Evolutionary conservation across 2,888 invertebrate genomes (phyloP).

Genomic region (Zonitis immaculata): DNA sequence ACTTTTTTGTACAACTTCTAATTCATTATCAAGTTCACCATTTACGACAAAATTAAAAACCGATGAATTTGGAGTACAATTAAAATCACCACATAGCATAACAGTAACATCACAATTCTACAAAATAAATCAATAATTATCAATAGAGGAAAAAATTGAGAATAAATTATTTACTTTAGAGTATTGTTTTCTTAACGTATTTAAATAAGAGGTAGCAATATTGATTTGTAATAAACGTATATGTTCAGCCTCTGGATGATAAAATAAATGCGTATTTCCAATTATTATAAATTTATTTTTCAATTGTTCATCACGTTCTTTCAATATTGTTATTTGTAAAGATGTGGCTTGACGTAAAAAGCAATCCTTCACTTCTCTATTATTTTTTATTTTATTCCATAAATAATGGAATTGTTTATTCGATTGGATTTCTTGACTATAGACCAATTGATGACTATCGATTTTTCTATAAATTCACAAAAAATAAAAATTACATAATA

Average conservation of each 20-base stretch:
- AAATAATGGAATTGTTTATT: constrained; percentile 53
- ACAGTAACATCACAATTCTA: constrained; percentile 55
- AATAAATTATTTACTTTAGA: neutral
- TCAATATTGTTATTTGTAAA: constrained; percentile 55
- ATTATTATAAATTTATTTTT: constrained; percentile 51
- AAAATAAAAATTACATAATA: too few species aligned
- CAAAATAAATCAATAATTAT: constrained; percentile 5
- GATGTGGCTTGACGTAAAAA: constrained; percentile 62
- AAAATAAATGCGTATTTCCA: constrained; percentile 86
- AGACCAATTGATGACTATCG: constrained; percentile 48
- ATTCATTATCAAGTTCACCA: constrained; percentile 58
- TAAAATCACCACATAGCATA: constrained; percentile 89
- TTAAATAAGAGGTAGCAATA: constrained; percentile 44
- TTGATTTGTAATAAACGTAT: constrained; percentile 68
- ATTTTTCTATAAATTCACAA: constrained; percentile 9
- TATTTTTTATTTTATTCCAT: constrained; percentile 56
- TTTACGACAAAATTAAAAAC: constrained; percentile 73
- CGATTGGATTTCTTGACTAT: constrained; percentile 55
- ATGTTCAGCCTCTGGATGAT: constrained; percentile 81
- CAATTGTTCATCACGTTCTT: constrained; percentile 44
- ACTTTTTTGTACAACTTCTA: constrained; percentile 77
- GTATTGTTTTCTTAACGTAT: constrained; percentile 50
- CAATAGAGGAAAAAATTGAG: neutral
- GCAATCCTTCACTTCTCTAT: constrained; percentile 52
- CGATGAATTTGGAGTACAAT: constrained; percentile 79